Evolutionary conservation across 1,140 invertebrate species (phyloP), one percentile per base, ranked within the genome.

Genomic region (Drusus annulatus): DNA sequence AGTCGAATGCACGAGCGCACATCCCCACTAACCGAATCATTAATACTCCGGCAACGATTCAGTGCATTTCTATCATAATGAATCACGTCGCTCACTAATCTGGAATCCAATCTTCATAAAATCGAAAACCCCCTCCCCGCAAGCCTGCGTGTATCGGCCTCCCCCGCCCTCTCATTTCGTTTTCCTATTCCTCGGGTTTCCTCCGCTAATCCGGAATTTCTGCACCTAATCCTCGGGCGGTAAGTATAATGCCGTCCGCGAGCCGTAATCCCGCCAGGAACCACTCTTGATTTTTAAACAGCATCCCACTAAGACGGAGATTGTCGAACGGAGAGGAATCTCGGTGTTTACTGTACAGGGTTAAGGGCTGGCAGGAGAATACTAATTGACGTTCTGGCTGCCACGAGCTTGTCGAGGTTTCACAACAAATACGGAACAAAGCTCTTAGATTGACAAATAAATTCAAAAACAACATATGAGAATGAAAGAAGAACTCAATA

Each of bases 91-190:
- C 54, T 60, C 63, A 76, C 73, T 79, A 78, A 79, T 78, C 76
- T 78, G 58, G 71, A 52, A 79, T 83, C 82, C 82, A 83, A 83
- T 83, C 82, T 80, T 83, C 76, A 81, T 83, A 83, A 83, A 83
- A 83, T 83, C 79, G 76, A 74, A 51, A 17, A 21, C 58, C 80
- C 58, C 36, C 36, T 45, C 36, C 36, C 36, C 36, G 13, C 36
- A 1, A 45, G 8, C 8, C 36, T 52, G 28, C 28, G 71, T 75
- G 71, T 75, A 75, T 77, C 65, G 73, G 56, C 81, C 54, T 52
- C 45, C 76, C 80, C 51, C 23, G 63, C 52, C 52, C 50, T 8
- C 60, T 52, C 76, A 78, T 68, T 68, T 52, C 76, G 45, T n/a
- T 25, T 56, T 63, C 75, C 56, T 52, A n/a, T 75, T 52, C 68